phyloP scores from a whole-genome alignment of 2,797 vertebrate species.

The Poecile montanus region DNA sequence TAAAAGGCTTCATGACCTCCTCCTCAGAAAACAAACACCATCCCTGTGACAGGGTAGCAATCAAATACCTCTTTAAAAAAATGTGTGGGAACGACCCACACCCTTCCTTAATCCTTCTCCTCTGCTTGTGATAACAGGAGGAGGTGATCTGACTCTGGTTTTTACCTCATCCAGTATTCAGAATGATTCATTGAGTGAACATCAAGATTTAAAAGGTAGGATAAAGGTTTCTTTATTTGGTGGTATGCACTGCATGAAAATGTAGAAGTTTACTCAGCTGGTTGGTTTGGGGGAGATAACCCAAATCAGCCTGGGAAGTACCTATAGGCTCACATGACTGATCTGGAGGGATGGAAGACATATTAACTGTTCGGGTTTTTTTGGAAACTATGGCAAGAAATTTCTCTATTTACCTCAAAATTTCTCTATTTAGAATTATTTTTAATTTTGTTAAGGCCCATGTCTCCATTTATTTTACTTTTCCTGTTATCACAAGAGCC shows the following conservation, averaged over 20 bases:
- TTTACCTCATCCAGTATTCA: background rate
- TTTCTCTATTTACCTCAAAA: no score
- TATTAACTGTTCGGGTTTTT: rapidly evolving
- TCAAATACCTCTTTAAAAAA: background rate
- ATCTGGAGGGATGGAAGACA: background rate
- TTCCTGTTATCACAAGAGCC: background rate
- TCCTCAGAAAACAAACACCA: background rate
- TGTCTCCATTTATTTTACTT: background rate
- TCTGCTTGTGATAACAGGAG: background rate
- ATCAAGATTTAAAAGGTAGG: constrained; percentile 1
- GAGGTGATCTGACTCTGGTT: background rate
- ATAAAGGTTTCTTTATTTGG: background rate
- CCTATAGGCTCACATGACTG: background rate
- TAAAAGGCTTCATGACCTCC: background rate
- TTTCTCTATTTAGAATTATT: background rate
- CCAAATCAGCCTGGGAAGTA: background rate
- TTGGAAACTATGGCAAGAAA: background rate
- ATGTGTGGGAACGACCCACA: background rate
- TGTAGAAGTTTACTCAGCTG: background rate
- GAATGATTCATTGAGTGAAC: background rate
- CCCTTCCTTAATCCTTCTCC: background rate
- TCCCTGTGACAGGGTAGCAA: background rate
- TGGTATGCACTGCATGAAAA: background rate
- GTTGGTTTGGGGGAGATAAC: background rate
- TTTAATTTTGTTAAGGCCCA: background rate